Percentiles rank a stretch among this genome's conserved stretches.
phyloP scores from a whole-genome alignment of 2,113 vertebrate genomes.

The Agelaius tricolor region DNA sequence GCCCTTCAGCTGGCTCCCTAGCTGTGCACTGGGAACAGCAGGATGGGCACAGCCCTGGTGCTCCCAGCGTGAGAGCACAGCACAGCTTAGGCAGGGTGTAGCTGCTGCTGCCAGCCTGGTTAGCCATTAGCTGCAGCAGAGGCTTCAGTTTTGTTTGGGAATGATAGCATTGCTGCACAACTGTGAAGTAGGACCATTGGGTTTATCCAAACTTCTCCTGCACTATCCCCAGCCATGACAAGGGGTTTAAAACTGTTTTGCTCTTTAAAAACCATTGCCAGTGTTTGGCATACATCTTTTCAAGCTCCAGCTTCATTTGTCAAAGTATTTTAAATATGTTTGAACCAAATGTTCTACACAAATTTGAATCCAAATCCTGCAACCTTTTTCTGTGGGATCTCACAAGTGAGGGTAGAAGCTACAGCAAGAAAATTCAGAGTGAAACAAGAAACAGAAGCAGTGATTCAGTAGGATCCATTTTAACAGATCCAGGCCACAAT shows the following conservation, averaged over 20 bases:
- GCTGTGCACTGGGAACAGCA: rapidly evolving
- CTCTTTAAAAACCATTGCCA: not conserved
- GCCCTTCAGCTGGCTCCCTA: not conserved
- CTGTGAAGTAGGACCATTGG: not conserved
- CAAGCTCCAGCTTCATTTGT: not conserved
- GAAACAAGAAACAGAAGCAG: not conserved
- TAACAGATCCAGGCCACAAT: not conserved
- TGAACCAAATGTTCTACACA: not conserved
- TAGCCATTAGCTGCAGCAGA: not conserved
- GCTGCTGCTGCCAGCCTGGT: not conserved
- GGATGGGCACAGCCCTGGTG: not conserved
- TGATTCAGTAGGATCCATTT: not conserved
- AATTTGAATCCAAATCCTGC: not conserved
- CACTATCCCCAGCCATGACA: not conserved
- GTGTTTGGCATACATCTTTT: not conserved
- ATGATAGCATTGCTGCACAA: rapidly evolving
- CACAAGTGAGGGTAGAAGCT: not conserved
- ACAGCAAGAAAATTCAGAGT: not conserved
- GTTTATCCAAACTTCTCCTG: not conserved
- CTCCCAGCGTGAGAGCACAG: rapidly evolving
- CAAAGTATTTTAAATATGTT: not conserved
- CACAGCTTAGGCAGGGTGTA: not conserved
- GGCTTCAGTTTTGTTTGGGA: not conserved
- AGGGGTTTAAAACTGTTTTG: not conserved
- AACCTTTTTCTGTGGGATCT: not conserved